A percentile compares a stretch with the other conserved stretches of the same genome.
Evolutionary conservation across 2,797 vertebrate genomes (phyloP).

Genomic region (Capromys pilorides): DNA sequence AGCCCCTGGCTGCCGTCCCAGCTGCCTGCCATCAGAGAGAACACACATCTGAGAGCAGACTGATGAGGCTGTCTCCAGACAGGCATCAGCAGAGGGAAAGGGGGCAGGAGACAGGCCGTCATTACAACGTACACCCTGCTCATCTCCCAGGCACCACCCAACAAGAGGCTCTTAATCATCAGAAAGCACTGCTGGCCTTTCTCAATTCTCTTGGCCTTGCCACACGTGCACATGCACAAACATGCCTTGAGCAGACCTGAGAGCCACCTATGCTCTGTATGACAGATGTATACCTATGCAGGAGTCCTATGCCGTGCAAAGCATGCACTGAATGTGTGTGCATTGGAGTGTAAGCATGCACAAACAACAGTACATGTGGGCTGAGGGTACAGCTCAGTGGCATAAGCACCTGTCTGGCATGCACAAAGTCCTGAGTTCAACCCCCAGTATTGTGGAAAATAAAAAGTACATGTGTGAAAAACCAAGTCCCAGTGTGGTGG

Average conservation of each 20-base stretch:
- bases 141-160: not conserved
- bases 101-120: not conserved
- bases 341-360: accelerated
- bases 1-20: conserved; percentile 56
- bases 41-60: conserved; percentile 57
- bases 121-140: not conserved
- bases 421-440: too few relatives aligned
- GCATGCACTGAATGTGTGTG: too few relatives aligned
- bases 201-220: not conserved
- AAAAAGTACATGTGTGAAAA: too few relatives aligned
- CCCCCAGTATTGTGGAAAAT: too few relatives aligned
- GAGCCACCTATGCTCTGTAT: accelerated
- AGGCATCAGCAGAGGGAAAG: not conserved
- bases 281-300: accelerated
- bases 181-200: not conserved
- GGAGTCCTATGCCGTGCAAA: not conserved
- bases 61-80: conserved; percentile 68
- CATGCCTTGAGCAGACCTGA: not conserved
- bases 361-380: not conserved
- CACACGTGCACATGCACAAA: not conserved
- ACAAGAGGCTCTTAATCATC: conserved; percentile 23
- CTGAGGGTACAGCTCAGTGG: too few relatives aligned
- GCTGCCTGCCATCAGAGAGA: conserved; percentile 57
- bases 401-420: too few relatives aligned
- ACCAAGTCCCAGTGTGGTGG: too few relatives aligned